phyloP scores from a whole-genome alignment of 2,797 vertebrate species.

The Anguilla pacifica region DNA sequence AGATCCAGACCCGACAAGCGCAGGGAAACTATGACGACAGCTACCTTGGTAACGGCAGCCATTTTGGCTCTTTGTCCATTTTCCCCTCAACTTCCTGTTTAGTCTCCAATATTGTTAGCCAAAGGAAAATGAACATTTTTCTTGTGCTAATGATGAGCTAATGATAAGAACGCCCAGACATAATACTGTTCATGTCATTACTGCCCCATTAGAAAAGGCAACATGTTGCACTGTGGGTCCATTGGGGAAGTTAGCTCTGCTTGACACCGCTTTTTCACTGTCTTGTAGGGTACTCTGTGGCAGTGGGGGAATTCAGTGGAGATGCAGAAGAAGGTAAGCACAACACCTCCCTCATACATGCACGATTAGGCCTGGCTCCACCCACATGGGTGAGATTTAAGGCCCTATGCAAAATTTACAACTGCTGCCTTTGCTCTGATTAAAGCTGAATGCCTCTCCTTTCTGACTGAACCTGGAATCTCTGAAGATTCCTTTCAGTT shows the following conservation, averaged over 20 bases:
- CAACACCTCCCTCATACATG: not conserved
- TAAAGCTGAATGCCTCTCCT: conserved; percentile 34
- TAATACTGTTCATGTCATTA: not conserved
- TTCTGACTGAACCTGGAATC: not conserved
- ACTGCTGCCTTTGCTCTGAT: conserved; percentile 46
- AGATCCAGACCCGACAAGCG: conserved; percentile 82
- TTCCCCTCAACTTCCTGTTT: not conserved
- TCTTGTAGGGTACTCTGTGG: conserved; percentile 84
- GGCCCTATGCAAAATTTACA: conserved; percentile 38
- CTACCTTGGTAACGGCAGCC: conserved; percentile 77
- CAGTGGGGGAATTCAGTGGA: conserved; percentile 88
- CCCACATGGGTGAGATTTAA: conserved; percentile 30
- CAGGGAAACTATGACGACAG: conserved; percentile 78
- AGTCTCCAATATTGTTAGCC: not conserved
- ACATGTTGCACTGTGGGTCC: not conserved
- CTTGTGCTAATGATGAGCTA: not conserved
- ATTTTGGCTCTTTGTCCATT: not conserved
- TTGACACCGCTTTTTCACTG: conserved; percentile 15
- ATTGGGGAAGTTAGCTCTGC: not conserved
- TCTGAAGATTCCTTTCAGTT: conserved; percentile 20
- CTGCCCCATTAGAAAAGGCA: not conserved
- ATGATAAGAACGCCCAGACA: not conserved
- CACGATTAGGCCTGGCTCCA: not conserved
- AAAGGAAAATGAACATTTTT: not conserved
- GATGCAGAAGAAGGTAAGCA: conserved; percentile 82